These are phyloP conservation scores for Neogale vison DNA, from an alignment of 2,113 vertebrate species.

Conservation along the genomic window DNA sequence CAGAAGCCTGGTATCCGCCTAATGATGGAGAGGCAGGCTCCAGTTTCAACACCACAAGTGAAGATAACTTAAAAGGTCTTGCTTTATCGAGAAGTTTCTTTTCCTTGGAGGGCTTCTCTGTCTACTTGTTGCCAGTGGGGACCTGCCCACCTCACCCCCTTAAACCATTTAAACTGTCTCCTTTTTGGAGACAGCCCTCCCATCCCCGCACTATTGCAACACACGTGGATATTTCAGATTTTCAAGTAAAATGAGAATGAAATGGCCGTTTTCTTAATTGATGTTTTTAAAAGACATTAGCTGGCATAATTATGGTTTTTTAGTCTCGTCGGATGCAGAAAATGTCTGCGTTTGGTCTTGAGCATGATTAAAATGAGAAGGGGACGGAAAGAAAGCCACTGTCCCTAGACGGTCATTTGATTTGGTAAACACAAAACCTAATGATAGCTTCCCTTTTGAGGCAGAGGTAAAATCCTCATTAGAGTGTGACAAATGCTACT, in stretches of 20 bases:
- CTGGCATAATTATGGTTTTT: constrained; percentile 68
- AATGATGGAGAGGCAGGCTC: constrained; percentile 18
- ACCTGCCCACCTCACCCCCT: not conserved
- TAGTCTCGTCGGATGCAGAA: constrained; percentile 65
- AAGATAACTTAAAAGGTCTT: constrained; percentile 43
- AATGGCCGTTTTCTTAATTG: constrained; percentile 71
- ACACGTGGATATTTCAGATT: not conserved
- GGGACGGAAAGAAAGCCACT: constrained; percentile 45
- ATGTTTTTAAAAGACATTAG: constrained; percentile 69
- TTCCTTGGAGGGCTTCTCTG: not conserved
- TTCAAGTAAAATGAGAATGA: constrained; percentile 54
- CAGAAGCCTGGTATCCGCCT: constrained; percentile 55
- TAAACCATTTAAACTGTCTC: not conserved
- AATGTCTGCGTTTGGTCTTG: constrained; percentile 78
- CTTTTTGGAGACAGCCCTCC: not conserved
- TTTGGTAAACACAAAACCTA: constrained; percentile 37
- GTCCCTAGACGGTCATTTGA: constrained; percentile 57
- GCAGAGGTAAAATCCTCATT: constrained; percentile 67
- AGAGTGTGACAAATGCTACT: constrained; percentile 59
- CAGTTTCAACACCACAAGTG: constrained; percentile 8
- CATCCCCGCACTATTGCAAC: not conserved
- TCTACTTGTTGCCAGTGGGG: not conserved
- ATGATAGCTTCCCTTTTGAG: constrained; percentile 58
- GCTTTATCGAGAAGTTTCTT: not conserved
- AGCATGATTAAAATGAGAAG: constrained; percentile 75